Evolutionary conservation across 1,140 invertebrate species (phyloP).

Genomic region (Holotrichia oblita): DNA sequence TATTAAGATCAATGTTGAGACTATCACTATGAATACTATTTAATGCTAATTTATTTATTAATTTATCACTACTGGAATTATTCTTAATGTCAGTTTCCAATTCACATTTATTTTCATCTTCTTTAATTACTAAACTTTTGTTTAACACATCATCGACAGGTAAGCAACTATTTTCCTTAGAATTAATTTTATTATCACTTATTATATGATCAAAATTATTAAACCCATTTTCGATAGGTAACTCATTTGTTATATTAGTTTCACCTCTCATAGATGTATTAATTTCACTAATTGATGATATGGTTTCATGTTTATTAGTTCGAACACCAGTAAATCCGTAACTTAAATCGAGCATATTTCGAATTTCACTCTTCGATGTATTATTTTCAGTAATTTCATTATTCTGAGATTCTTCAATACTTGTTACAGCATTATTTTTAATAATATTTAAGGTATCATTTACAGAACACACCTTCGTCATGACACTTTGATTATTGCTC

Average conservation of each 20-base stretch:
- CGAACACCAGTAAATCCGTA: constrained; percentile 31
- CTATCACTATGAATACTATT: background rate
- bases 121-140: background rate
- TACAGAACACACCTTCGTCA: constrained; percentile 15
- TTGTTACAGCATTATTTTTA: background rate
- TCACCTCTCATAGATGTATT: background rate
- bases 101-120: background rate
- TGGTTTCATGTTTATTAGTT: background rate
- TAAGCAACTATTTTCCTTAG: background rate
- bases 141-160: background rate
- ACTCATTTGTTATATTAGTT: background rate
- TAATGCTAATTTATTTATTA: background rate
- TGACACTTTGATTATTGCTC: constrained; percentile 27
- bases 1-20: background rate
- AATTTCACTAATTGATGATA: background rate
- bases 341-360: constrained; percentile 11
- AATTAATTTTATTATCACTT: background rate
- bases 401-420: constrained; percentile 29
- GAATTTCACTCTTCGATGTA: background rate
- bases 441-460: background rate
- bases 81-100: constrained; percentile 8
- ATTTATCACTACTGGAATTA: constrained; percentile 11
- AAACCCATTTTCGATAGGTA: constrained; percentile 1
- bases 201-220: background rate
- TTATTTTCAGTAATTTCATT: constrained; percentile 20